Base-by-base conservation (phyloP, 2,113 vertebrate species). In the Siniperca knerii region DNA sequence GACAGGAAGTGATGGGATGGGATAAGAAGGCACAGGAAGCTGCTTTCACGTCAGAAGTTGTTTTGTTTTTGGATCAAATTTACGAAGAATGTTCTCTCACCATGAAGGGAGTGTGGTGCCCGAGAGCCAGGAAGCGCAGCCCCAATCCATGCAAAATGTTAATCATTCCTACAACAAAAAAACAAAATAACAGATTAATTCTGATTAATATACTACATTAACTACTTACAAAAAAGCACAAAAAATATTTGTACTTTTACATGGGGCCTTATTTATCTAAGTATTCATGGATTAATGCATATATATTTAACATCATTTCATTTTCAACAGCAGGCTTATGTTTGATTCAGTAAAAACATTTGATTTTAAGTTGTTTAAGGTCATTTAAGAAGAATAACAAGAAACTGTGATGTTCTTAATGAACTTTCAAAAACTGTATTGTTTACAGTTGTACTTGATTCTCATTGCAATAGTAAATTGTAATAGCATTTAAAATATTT, bases 41-140 rank as follows among this genome's bases (percentile, higher is more conserved):
- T 1, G 42, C 15, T 29, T n/a, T 21, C 15, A 10, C 2, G 3
- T 33, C 10, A 16, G 75, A 50, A 64, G 23, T 16, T n/a, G 35
- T 35, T 29, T 10, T 76, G n/a, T 33, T 2, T 46, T 40, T 4
- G 8, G 48, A 7, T 55, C 0, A 18, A 12, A 20, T 40, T 1
- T 2, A 23, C 12, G 13, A 40, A 44, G 8, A 48, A 21, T 11
- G 6, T 35, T 52, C 0, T 81, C 93, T 97, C 91, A 99, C 98
- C 98, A 99, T 98, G 88, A 99, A 98, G 52, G 98, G 98, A 42
- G 98, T 99, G 87, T 99, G 97, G 86, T 99, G 98, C 65, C 98
- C 98, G 15, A 99, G 93, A 60, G 97, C 98, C 88, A 99, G 96
- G 88, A 98, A 97, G 40, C 98, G 96, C 80, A 99, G 95, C 3